Evolutionary conservation across 2,113 vertebrate species (phyloP), one percentile per base, ranked within the genome.

Genomic region (Osmerus mordax): DNA sequence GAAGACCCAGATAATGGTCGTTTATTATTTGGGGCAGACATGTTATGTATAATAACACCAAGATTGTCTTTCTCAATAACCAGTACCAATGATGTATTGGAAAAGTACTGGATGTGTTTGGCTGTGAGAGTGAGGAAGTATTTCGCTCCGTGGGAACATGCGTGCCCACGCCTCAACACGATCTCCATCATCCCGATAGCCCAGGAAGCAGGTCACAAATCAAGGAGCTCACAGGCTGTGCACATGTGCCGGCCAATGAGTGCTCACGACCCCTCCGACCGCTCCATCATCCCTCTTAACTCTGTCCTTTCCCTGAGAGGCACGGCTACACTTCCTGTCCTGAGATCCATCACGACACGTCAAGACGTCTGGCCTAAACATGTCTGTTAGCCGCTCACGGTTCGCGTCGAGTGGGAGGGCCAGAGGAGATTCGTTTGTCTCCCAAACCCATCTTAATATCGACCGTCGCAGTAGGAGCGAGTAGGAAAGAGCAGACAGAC

Each of bases 151-250:
- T 64, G 29, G 21, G 29, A 64, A 64, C 29, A 6, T n/a, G 29
- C 28, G 15, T 3, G 1, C 15, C 6, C 21, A 32, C 25, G 14
- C 16, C 62, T 64, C 28, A 29, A 36, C 62, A 36, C 2, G 3
- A 41, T 32, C 62, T 36, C 62, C 62, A 64, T 64, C 62, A 64
- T 64, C 62, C 29, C 29, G 25, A 62, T 14, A 29, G 60, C 11
- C 13, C 16, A 36, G 29, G 8, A 41, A 64, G 62, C 29, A 64
- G 62, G 62, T 64, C 62, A 64, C 29, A 16, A 36, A 41, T 64
- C 62, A 64, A 28, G 41, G 14, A 16, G 3, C 28, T 8, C 15
- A 8, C 29, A 64, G 16, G 36, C 18, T 32, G 28, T 8, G 62
- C 4, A 12, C 13, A 64, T 2, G 4, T 18, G 62, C 15, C 29